Percentiles rank a stretch among this genome's conserved stretches.
These are phyloP conservation scores for Ochotona curzoniae DNA, from an alignment of 2,113 vertebrate species.

Conservation along the genomic window DNA sequence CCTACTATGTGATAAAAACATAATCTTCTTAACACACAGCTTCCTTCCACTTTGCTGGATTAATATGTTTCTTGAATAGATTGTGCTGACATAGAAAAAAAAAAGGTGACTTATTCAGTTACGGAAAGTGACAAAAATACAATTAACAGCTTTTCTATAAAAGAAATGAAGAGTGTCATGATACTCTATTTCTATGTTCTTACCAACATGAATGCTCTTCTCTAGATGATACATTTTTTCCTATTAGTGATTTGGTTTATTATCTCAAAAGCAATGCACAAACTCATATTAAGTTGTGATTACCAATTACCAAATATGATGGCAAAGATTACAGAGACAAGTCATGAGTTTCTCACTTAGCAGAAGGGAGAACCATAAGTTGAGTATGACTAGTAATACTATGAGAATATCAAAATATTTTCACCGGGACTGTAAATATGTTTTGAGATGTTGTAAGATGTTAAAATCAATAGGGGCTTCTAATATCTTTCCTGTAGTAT, in stretches of 20 bases:
- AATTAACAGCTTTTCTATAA: neutral
- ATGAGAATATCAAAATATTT: neutral
- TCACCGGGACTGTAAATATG: too few species aligned
- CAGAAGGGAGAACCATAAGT: neutral
- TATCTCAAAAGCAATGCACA: neutral
- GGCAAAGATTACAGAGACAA: neutral
- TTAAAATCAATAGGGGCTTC: too few species aligned
- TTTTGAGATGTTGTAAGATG: too few species aligned
- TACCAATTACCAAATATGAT: neutral
- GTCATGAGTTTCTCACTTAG: neutral
- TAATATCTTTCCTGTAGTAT: too few species aligned
- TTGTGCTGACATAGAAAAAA: neutral
- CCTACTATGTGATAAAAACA: neutral
- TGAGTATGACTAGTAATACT: neutral
- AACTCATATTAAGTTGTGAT: neutral
- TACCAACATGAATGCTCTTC: neutral
- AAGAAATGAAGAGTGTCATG: neutral
- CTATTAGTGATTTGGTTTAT: neutral
- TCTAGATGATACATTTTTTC: neutral
- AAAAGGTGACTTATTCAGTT: neutral
- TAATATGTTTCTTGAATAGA: conserved; percentile 4
- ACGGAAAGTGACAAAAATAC: neutral
- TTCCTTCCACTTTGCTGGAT: neutral
- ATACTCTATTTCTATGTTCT: neutral
- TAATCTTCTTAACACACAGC: neutral